Evolutionary conservation across 2,888 invertebrate species (phyloP).

Genomic region (Anaspis maculata): DNA sequence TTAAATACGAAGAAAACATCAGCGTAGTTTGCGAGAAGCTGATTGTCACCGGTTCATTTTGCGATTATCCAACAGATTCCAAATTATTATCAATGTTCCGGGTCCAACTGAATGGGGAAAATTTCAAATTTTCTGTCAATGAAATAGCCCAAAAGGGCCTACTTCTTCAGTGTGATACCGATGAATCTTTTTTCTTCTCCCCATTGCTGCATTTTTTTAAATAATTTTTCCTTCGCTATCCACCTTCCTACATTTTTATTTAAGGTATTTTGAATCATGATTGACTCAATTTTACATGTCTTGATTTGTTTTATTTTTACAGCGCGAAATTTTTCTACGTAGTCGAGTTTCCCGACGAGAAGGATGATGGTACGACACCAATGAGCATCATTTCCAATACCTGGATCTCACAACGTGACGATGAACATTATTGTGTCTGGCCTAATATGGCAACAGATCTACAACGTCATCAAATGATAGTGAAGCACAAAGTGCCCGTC

Average conservation of each 20-base stretch:
- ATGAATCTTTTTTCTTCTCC: neutral
- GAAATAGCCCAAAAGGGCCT: neutral
- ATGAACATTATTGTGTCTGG: neutral
- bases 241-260: neutral
- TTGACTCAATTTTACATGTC: neutral
- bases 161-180: neutral
- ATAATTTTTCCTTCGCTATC: neutral
- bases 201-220: no score
- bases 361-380: neutral
- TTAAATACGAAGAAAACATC: neutral
- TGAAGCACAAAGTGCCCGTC: no score
- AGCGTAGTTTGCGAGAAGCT: neutral
- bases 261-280: neutral
- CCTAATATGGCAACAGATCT: neutral
- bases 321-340: no score
- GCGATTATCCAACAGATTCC: neutral
- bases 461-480: no score
- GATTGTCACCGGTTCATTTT: neutral
- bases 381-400: neutral
- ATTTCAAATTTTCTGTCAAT: neutral
- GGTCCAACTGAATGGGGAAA: neutral
- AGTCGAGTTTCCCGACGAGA: constrained; percentile 2
- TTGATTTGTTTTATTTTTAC: no score
- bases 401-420: neutral
- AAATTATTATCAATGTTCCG: neutral